Evolutionary conservation across 2,888 invertebrate species (phyloP).

Genomic region (Torymus texanus): DNA sequence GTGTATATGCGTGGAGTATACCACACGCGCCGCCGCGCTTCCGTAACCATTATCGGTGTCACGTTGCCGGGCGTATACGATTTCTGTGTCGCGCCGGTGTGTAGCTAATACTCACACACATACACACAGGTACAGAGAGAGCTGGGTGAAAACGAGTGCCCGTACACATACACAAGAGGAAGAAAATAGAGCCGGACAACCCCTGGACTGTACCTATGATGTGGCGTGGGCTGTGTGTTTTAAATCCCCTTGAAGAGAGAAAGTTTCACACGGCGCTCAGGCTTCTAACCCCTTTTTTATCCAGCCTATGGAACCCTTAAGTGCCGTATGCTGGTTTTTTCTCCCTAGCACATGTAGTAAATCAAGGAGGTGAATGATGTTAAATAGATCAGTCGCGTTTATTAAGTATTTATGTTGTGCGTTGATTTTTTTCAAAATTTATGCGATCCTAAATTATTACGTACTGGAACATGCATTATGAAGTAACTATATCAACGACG

Average conservation of each 20-base stretch:
- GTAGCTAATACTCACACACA: not conserved
- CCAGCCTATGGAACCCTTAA: too few relatives aligned
- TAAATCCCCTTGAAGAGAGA: constrained; percentile 22
- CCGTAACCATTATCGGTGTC: constrained; percentile 47
- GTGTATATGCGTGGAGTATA: too few relatives aligned
- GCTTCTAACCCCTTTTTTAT: constrained; percentile 6
- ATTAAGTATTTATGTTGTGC: too few relatives aligned
- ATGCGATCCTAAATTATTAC: too few relatives aligned
- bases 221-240: not conserved
- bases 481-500: too few relatives aligned
- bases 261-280: constrained; percentile 42
- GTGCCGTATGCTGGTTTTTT: too few relatives aligned
- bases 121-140: not conserved
- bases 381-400: too few relatives aligned
- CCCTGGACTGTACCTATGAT: not conserved
- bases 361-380: too few relatives aligned
- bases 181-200: not conserved
- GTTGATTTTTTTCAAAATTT: too few relatives aligned
- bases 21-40: constrained; percentile 8
- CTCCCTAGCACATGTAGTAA: too few relatives aligned
- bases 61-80: constrained; percentile 40
- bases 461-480: too few relatives aligned
- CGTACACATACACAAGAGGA: not conserved
- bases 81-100: constrained; percentile 22
- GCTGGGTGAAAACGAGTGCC: not conserved